Percentiles rank a stretch among this genome's conserved stretches.
phyloP scores from a whole-genome alignment of 2,888 invertebrate genomes.

The Crossocerus cetratus region DNA sequence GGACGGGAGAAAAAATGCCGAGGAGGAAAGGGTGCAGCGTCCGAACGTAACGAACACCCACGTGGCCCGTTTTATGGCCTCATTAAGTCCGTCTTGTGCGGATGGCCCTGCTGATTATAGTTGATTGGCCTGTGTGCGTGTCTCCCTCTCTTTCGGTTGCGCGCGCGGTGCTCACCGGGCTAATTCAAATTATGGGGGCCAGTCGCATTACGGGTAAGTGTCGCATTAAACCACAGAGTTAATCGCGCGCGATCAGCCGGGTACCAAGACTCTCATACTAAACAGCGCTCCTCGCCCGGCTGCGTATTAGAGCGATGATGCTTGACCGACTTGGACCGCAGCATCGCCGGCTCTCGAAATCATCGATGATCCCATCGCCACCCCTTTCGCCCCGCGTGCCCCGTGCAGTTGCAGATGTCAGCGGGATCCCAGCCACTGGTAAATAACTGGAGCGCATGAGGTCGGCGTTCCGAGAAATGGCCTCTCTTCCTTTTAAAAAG shows the following conservation, averaged over 20 bases:
- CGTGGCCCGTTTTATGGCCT: constrained; percentile 57
- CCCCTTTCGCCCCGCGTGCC: no score
- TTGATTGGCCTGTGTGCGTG: constrained; percentile 52
- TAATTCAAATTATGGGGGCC: constrained; percentile 39
- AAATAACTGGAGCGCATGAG: not conserved
- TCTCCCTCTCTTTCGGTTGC: constrained; percentile 28
- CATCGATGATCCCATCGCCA: no score
- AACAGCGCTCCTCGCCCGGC: not conserved
- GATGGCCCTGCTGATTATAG: constrained; percentile 57
- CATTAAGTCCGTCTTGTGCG: constrained; percentile 60
- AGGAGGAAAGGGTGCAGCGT: constrained; percentile 33
- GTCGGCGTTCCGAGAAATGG: not conserved
- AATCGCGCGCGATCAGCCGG: constrained; percentile 20
- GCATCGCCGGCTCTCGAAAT: no score
- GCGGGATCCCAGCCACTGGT: no score
- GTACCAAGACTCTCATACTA: not conserved
- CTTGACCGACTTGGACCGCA: no score
- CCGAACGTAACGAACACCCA: constrained; percentile 50
- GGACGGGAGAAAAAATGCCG: constrained; percentile 25
- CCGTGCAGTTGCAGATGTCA: no score
- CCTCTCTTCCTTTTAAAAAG: not conserved
- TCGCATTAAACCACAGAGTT: constrained; percentile 28
- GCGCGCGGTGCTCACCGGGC: constrained; percentile 16
- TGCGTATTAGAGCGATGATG: not conserved
- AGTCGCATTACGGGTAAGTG: constrained; percentile 35